Base-by-base conservation (phyloP, 2,113 vertebrate genomes). In the Sceloporus tristichus region DNA sequence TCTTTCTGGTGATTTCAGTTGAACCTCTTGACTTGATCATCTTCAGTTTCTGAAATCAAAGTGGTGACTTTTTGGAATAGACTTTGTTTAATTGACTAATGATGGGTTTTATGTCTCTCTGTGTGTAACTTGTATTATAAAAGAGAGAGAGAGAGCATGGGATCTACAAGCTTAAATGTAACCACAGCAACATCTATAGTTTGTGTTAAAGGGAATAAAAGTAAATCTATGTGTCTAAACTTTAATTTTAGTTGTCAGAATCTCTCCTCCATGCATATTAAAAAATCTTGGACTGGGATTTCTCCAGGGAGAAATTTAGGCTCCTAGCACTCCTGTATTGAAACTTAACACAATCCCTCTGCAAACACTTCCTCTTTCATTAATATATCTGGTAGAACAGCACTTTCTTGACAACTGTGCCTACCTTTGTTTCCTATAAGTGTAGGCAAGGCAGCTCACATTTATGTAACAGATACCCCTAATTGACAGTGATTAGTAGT, bases 401-500 rank as follows among this genome's bases (percentile, higher is more conserved):
- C 27, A 71, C 27, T 71, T 71, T 71, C 68, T 29, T 71, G 68
- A 71, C 68, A 71, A 71, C 68, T 71, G 68, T 71, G 68, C 27
- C 68, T 71, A 71, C 9, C 3, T 71, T 71, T 71, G 27, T 11
- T 71, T 27, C 68, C 68, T 29, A 11, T 71, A 71, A 27, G 27
- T 71, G 68, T 29, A 9, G 29, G 68, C 68, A 71, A 27, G 68
- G 68, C 25, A 71, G 68, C 68, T 71, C 68, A 10, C 5, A 29
- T 71, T 71, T 71, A 71, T 71, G 68, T 27, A 27, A 71, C 68
- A 29, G 68, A 27, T 27, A 27, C 68, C 68, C 6, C 9, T 9
- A 71, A 71, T 71, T 71, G 68, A 71, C 68, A 71, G 68, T 71
- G 68, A 71, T 71, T 71, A 71, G 68, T 71, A 71, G 68, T 71